Percentiles rank a stretch among this genome's conserved stretches.
phyloP scores from a whole-genome alignment of 2,797 vertebrate species.

The Knipowitschia caucasica region DNA sequence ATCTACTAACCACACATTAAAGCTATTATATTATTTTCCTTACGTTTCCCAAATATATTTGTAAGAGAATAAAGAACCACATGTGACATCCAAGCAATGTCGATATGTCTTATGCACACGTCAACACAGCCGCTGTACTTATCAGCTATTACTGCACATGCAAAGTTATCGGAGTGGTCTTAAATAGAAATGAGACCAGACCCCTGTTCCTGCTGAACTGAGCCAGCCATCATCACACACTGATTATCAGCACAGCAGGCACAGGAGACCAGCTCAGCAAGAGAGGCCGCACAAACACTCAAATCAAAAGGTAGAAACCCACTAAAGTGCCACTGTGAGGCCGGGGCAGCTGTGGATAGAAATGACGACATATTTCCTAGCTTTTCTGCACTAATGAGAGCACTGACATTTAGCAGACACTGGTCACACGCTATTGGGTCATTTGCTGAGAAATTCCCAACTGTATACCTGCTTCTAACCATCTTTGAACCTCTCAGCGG shows the following conservation, averaged over 20 bases:
- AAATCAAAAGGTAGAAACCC: slow-evolving; percentile 38
- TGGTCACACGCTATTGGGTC: slow-evolving; percentile 21
- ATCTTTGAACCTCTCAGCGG: slow-evolving; percentile 12
- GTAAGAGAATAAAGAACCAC: not conserved
- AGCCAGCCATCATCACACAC: slow-evolving; percentile 86
- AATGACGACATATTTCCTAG: slow-evolving; percentile 35
- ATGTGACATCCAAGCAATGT: not conserved
- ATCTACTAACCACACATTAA: too few species aligned
- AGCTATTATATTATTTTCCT: too few species aligned
- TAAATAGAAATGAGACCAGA: slow-evolving; percentile 60
- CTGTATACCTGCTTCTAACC: slow-evolving; percentile 27
- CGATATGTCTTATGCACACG: not conserved
- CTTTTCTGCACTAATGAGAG: slow-evolving; percentile 54
- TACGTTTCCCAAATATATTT: too few species aligned
- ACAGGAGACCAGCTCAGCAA: slow-evolving; percentile 84
- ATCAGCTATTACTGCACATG: not conserved
- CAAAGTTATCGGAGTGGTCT: slow-evolving; percentile 10
- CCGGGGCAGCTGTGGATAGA: slow-evolving; percentile 21
- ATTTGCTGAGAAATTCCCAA: slow-evolving; percentile 26
- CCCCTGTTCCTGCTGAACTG: slow-evolving; percentile 93
- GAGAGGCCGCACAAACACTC: slow-evolving; percentile 22
- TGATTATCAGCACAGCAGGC: slow-evolving; percentile 98
- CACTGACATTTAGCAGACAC: slow-evolving; percentile 62
- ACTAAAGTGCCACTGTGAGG: slow-evolving; percentile 12
- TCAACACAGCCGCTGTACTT: not conserved